These are phyloP conservation scores for Nemoura dubitans DNA, from an alignment of 2,888 invertebrate genomes.

Conservation along the genomic window DNA sequence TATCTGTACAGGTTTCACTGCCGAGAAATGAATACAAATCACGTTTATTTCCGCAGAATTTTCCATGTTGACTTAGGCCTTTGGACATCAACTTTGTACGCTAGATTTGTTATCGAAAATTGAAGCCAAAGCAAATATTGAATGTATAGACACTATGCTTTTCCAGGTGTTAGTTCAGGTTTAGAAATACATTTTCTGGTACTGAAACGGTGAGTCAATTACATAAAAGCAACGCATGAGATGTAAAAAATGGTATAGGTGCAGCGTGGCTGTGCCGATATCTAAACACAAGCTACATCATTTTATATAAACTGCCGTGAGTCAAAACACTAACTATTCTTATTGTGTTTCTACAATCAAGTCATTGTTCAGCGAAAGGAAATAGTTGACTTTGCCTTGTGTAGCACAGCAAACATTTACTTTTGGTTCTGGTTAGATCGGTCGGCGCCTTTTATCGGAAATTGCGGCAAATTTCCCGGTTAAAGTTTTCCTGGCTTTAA, in stretches of 20 bases:
- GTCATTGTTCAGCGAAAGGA: not conserved
- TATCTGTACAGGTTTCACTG: not conserved
- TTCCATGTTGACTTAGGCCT: not conserved
- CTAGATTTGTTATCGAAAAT: not conserved
- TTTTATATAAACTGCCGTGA: not conserved
- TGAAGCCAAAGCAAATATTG: not conserved
- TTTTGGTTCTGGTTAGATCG: not conserved
- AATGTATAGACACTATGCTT: not conserved
- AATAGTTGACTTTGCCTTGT: not conserved
- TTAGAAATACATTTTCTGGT: no score
- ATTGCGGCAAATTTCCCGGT: not conserved
- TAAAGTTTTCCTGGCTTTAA: slow-evolving; percentile 4
- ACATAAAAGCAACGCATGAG: no score
- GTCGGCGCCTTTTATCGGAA: not conserved
- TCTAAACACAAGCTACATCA: no score
- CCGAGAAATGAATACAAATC: not conserved
- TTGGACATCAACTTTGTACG: not conserved
- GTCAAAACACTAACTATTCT: not conserved
- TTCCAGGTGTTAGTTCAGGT: not conserved
- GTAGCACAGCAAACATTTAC: not conserved
- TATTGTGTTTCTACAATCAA: not conserved
- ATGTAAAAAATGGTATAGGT: no score
- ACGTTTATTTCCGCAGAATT: not conserved
- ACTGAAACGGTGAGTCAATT: no score
- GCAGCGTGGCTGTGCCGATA: no score